Conservation (phyloP, 2,113 vertebrate genomes). For the Larimichthys crocea region DNA sequence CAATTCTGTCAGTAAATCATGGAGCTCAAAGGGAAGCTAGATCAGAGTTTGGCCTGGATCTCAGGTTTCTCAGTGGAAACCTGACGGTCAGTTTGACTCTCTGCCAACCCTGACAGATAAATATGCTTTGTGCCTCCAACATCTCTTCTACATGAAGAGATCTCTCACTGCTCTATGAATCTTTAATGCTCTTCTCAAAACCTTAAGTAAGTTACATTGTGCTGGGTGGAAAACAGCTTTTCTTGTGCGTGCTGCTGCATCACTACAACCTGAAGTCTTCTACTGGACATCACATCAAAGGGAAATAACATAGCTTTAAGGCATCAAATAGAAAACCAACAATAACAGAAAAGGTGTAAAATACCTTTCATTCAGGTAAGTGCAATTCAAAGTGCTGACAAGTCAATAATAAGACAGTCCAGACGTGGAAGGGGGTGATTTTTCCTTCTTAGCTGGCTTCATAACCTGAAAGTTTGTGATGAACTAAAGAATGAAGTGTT, state of each 20-base stretch:
- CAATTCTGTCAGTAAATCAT: constrained; percentile 61
- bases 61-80: constrained; percentile 63
- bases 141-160: constrained; percentile 57
- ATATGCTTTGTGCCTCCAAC: constrained; percentile 57
- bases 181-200: constrained; percentile 40
- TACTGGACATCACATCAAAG: background rate
- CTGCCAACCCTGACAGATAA: constrained; percentile 67
- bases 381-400: background rate
- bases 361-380: background rate
- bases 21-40: constrained; percentile 55
- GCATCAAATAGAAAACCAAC: background rate
- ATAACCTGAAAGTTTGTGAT: too few relatives aligned
- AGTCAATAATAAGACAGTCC: background rate
- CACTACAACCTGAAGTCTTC: background rate
- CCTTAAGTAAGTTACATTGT: constrained; percentile 36
- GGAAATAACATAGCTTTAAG: background rate
- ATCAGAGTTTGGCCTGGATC: constrained; percentile 54
- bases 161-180: constrained; percentile 48
- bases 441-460: background rate
- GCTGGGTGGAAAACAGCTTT: constrained; percentile 15
- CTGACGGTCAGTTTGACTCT: constrained; percentile 60
- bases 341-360: background rate
- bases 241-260: background rate
- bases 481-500: too few relatives aligned
- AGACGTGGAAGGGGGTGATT: background rate